A percentile compares a stretch with the other conserved stretches of the same genome.
phyloP scores from a whole-genome alignment of 2,888 invertebrate genomes.

The Euspilapteryx auroguttella region DNA sequence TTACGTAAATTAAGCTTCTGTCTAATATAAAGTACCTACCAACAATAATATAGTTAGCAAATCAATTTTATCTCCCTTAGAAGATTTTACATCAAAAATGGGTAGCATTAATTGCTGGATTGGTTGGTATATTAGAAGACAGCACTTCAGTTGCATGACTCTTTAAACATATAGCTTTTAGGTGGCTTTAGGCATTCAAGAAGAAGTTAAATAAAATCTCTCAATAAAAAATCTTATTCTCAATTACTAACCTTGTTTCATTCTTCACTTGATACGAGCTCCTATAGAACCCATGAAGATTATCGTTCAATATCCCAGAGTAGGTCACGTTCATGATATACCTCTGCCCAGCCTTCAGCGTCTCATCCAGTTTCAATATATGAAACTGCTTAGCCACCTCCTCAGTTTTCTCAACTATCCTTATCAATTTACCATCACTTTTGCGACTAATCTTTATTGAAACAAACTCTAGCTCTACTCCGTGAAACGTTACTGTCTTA shows the following conservation, averaged over 20 bases:
- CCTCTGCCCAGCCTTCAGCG: constrained; percentile 57
- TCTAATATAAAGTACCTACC: too few relatives aligned
- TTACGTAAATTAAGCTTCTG: too few relatives aligned
- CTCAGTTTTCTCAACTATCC: constrained; percentile 40
- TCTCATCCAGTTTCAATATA: constrained; percentile 63
- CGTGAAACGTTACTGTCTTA: constrained; percentile 74
- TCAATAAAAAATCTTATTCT: too few relatives aligned
- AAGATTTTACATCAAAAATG: too few relatives aligned
- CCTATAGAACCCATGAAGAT: constrained; percentile 79
- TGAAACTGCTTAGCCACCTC: constrained; percentile 70
- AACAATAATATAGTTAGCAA: too few relatives aligned
- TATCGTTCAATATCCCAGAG: constrained; percentile 72
- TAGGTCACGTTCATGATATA: constrained; percentile 73
- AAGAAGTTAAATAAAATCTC: too few relatives aligned
- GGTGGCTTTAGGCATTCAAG: too few relatives aligned
- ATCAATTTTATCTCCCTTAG: too few relatives aligned
- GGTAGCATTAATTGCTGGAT: too few relatives aligned
- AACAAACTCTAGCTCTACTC: constrained; percentile 68
- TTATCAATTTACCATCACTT: constrained; percentile 22
- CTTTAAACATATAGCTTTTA: too few relatives aligned
- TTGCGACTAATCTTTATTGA: constrained; percentile 55
- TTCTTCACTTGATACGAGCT: constrained; percentile 75
- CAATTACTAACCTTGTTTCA: constrained; percentile 68
- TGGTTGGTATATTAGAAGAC: too few relatives aligned
- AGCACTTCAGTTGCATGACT: too few relatives aligned